Base-by-base conservation (phyloP, 2,888 invertebrate genomes). In the Teleiodes luculella region DNA sequence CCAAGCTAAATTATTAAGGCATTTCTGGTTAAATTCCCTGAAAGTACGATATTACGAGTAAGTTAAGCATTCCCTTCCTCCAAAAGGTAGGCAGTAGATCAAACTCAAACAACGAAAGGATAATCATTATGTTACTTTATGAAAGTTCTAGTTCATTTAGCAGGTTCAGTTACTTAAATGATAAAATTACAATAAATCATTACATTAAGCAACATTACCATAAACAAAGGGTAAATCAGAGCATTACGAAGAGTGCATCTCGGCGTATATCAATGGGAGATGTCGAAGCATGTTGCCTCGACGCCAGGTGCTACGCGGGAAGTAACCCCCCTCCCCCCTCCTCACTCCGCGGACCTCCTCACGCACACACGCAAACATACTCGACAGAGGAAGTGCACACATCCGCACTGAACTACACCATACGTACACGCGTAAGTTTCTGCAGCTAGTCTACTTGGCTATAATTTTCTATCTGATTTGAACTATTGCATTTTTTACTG, bases 221-320 rank as follows among this genome's bases (percentile, higher is more conserved):
- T 51, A 72, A 79, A 80, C 72, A 76, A 78, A 78, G 69, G 68
- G 69, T 67, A 76, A 77, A 80, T 81, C 78, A 71, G 73, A 71
- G 67, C 69, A 75, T 72, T 70, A 73, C 72, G 70, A 76, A 70
- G 69, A 70, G 70, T 74, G 72, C 74, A 76, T 78, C 81, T 83
- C 67, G 78, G 79, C 72, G 85, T 83, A 85, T 87, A 86, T 86
- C 86, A 86, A 83, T 85, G 83, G 72, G 81, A 83, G 80, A 79
- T 78, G 78, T 80, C 77, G 80, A 77, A 70, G 66, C 71, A 76
- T 75, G 83, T 80, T 82, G 77, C 82, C 84, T 80, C 81, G 68
- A 72, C 85, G 86, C 88, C 88, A 88, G 88, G 88, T 88, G 88
- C 86, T 86, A 79, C 75, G 82, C 88, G 86, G 86, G 88, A 86